A percentile compares a stretch with the other conserved stretches of the same genome.
These are phyloP conservation scores for Chromobotia macracanthus DNA, from an alignment of 2,797 vertebrate genomes.

Conservation along the genomic window DNA sequence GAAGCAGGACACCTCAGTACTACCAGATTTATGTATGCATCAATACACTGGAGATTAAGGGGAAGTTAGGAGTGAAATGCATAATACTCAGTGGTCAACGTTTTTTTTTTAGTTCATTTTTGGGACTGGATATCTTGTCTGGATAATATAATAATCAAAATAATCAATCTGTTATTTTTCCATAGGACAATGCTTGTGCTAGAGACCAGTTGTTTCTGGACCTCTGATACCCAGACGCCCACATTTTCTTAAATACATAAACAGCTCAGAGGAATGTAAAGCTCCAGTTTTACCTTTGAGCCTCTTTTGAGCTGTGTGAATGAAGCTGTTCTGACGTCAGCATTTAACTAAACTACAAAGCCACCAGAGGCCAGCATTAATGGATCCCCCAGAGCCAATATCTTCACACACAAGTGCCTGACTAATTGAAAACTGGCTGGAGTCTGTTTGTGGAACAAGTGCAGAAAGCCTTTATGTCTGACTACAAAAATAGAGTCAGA, in stretches of 20 bases:
- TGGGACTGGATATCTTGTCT: no score
- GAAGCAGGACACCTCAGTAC: background rate
- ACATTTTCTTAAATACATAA: background rate
- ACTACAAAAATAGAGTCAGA: slow-evolving; percentile 24
- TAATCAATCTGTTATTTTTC: background rate
- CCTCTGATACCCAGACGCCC: background rate
- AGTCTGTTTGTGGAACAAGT: slow-evolving; percentile 46
- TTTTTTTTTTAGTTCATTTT: background rate
- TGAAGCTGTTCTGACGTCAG: slow-evolving; percentile 60
- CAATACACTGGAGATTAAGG: background rate
- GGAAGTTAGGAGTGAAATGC: background rate
- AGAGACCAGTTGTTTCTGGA: background rate
- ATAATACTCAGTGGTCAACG: background rate
- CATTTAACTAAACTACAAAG: slow-evolving; percentile 61
- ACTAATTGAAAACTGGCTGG: slow-evolving; percentile 64
- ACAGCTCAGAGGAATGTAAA: background rate
- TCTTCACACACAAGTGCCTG: slow-evolving; percentile 58
- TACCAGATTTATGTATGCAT: background rate
- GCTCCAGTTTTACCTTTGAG: slow-evolving; percentile 20
- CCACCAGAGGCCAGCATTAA: slow-evolving; percentile 61
- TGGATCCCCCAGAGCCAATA: slow-evolving; percentile 67
- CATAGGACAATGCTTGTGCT: background rate
- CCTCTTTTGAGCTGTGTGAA: background rate
- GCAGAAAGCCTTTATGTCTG: slow-evolving; percentile 40
- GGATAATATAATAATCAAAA: background rate